Base-by-base conservation (phyloP, 2,888 invertebrate genomes). In the Tholera decimalis region DNA sequence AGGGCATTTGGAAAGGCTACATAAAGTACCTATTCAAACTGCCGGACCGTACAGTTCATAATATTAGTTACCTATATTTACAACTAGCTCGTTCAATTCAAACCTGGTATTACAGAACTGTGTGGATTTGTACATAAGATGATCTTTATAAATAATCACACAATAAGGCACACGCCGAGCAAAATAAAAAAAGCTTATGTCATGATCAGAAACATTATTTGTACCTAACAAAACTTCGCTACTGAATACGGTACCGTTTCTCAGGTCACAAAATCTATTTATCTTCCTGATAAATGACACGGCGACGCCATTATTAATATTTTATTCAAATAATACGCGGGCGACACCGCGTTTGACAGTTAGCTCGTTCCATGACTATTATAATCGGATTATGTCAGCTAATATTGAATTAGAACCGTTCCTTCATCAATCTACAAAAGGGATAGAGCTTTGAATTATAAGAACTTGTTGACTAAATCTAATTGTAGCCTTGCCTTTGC, bases 271-370 rank as follows among this genome's bases (percentile, higher is more conserved):
- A 60, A 64, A 50, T 71, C 63, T 73, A 80, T 80, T 78, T 76
- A 76, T 73, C 76, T 71, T 80, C 47, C 65, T 79, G 79, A 77
- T 79, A 79, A 74, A 79, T 75, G 75, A 72, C 43, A 53, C 37
- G 51, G 46, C 60, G 60, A 49, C 61, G 58, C 28, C 58, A 59
- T 80, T 79, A 72, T 61, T 73, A 79, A 79, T 74, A 77, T 79
- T 79, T 76, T 63, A 60, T 73, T 73, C 66, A 41, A 73, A 62
- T 76, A 69, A 60, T 77, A 51, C 33, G 24, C 62, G 47, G 37
- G 50, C 7, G 54, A 65, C 73, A 70, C 65, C 62, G 30, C 56
- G 57, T 57, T 59, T 69, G 68, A 63, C 72, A 64, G 61, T 49
- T 54, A 64, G 50, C 77, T 76, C 64, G 58, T 76, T 79, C 41